Evolutionary conservation across 2,797 vertebrate genomes (phyloP), one percentile per base, ranked within the genome.

Genomic region (Aplochiton taeniatus): DNA sequence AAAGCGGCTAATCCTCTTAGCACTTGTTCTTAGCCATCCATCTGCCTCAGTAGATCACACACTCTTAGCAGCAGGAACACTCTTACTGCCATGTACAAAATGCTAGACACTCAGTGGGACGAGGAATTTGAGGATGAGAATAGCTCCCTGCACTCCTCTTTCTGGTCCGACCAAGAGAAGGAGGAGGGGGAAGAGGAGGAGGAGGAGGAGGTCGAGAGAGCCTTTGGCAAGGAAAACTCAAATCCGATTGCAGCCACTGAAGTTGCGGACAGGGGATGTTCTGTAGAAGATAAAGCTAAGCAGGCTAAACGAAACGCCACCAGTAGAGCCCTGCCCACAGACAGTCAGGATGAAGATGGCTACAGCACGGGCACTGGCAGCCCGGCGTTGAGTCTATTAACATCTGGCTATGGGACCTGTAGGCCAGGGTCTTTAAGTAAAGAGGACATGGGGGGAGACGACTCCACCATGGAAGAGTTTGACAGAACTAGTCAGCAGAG

Each of bases 1-100:
- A 4, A n/a, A n/a, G 61, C 50, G 13, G 69, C 1, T 90, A 92
- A 92, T 92, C 91, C 83, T 90, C 83, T 92, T 91, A 90, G 72
- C 66, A 68, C 49, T 63, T 71, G 31, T 65, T 61, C 60, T 75
- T 75, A 81, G 55, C 81, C 75, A 69, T 75, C 81, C 75, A 69
- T 75, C 71, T 51, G 78, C 68, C 72, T 78, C 51, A 72, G 17
- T 73, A 58, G 61, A 76, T 43, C 56, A 50, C 52, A 61, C 66
- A 58, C 62, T 59, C 74, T 74, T 60, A 43, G 52, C 62, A 17
- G 11, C 9, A 31, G 17, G 0, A 41, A 11, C 1, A 4, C 47
- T 58, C 46, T 52, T 53, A 11, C 17, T 20, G 72, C 42, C 63
- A 91, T 90, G 86, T 85, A 88, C 78, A 87, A 79, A 63, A 81